These are phyloP conservation scores for Lamellibrachia luymesi DNA, from an alignment of 1,140 invertebrate genomes.

Conservation along the genomic window DNA sequence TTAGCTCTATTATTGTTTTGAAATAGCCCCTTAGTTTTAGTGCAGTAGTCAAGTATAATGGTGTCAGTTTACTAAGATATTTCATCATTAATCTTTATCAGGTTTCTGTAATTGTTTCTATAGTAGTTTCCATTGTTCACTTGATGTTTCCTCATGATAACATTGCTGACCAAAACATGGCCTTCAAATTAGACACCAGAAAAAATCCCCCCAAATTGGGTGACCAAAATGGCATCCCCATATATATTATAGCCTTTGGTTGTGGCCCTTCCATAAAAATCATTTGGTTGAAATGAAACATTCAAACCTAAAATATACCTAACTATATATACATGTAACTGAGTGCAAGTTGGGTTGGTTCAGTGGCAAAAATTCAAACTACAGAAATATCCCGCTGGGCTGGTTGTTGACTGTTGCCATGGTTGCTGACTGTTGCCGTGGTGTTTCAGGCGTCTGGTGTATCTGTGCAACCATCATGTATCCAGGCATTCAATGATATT, in stretches of 20 bases:
- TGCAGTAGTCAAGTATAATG: too few species aligned
- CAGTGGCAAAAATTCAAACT: too few species aligned
- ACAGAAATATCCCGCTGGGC: neutral
- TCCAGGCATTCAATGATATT: slow-evolving; percentile 29
- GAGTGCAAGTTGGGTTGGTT: neutral
- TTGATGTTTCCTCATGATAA: too few species aligned
- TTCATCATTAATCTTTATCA: neutral
- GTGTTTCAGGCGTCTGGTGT: slow-evolving; percentile 38
- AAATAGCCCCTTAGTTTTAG: too few species aligned
- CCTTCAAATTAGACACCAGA: too few species aligned
- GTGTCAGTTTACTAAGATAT: neutral
- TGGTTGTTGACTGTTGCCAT: neutral
- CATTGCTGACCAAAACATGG: too few species aligned
- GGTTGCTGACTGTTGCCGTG: neutral
- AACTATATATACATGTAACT: neutral
- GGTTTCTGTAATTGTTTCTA: neutral
- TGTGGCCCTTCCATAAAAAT: neutral
- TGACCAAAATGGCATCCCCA: too few species aligned
- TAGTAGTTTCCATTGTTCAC: neutral
- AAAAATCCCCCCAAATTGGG: too few species aligned
- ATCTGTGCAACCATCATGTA: slow-evolving; percentile 25
- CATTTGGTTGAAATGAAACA: neutral
- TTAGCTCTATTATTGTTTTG: too few species aligned
- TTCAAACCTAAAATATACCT: neutral
- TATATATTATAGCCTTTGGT: neutral